A percentile compares a stretch with the other conserved stretches of the same genome.
phyloP scores from a whole-genome alignment of 2,888 invertebrate genomes.

The Callyntrura guangdongensis region DNA sequence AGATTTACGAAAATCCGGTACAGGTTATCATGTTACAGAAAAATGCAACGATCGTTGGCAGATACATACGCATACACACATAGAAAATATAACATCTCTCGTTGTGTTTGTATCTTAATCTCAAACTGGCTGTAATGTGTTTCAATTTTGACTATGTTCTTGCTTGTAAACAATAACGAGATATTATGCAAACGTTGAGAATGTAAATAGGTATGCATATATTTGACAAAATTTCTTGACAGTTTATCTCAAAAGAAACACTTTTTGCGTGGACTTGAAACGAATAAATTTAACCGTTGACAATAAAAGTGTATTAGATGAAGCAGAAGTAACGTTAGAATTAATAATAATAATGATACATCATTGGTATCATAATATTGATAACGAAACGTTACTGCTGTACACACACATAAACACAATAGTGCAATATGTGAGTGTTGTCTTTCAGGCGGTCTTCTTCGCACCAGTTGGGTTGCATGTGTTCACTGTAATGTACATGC shows the following conservation, averaged over 20 bases:
- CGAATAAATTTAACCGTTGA: neutral
- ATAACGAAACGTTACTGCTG: conserved; percentile 27
- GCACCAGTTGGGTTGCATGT: conserved; percentile 69
- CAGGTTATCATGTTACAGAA: conserved; percentile 1
- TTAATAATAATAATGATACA: neutral
- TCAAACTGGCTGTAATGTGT: no score
- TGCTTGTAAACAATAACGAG: neutral
- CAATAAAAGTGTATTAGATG: neutral
- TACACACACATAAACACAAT: neutral
- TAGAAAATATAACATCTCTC: neutral
- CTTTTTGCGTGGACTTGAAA: neutral
- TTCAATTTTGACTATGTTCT: neutral
- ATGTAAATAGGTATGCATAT: conserved; percentile 1
- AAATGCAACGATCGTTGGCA: neutral
- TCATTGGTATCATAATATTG: conserved; percentile 28
- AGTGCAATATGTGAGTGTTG: neutral
- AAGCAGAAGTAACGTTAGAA: neutral
- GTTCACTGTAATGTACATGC: conserved; percentile 59
- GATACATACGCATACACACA: neutral
- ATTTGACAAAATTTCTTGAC: neutral
- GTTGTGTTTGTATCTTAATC: neutral
- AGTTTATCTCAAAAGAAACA: neutral
- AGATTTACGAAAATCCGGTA: conserved; percentile 23
- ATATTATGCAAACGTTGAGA: neutral
- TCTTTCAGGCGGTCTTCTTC: neutral